These are phyloP conservation scores for Patella depressa DNA, from an alignment of 2,888 invertebrate species.

Conservation along the genomic window DNA sequence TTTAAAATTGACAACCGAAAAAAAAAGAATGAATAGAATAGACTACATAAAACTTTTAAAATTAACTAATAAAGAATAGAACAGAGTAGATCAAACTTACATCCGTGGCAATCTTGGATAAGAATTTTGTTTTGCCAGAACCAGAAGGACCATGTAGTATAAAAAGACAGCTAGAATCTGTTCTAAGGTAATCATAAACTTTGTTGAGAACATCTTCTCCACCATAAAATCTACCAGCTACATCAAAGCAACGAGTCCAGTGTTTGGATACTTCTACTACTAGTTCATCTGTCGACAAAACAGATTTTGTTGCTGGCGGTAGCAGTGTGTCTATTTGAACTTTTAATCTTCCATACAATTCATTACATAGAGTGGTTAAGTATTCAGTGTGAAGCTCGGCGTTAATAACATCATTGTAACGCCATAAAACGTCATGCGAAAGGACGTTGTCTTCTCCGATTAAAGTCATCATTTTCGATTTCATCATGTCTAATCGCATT, in stretches of 20 bases:
- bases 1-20: too few relatives aligned
- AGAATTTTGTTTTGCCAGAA: constrained; percentile 59
- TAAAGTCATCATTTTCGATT: constrained; percentile 44
- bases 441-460: constrained; percentile 47
- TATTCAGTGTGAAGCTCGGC: constrained; percentile 62
- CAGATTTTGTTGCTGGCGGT: constrained; percentile 24
- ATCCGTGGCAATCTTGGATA: constrained; percentile 59
- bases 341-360: constrained; percentile 45
- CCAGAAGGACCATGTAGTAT: constrained; percentile 62
- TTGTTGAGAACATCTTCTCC: constrained; percentile 44
- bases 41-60: not conserved
- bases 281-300: not conserved
- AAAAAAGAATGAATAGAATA: not conserved
- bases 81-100: constrained; percentile 39
- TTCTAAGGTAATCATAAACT: constrained; percentile 52
- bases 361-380: constrained; percentile 51
- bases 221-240: constrained; percentile 44
- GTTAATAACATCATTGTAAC: constrained; percentile 65
- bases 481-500: constrained; percentile 49
- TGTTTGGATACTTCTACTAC: constrained; percentile 36
- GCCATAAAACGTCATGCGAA: constrained; percentile 65
- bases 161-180: constrained; percentile 47
- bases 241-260: constrained; percentile 45
- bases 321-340: constrained; percentile 46
- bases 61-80: not conserved